Base-by-base conservation (phyloP, 2,113 vertebrate species). In the Okapia johnstoni region DNA sequence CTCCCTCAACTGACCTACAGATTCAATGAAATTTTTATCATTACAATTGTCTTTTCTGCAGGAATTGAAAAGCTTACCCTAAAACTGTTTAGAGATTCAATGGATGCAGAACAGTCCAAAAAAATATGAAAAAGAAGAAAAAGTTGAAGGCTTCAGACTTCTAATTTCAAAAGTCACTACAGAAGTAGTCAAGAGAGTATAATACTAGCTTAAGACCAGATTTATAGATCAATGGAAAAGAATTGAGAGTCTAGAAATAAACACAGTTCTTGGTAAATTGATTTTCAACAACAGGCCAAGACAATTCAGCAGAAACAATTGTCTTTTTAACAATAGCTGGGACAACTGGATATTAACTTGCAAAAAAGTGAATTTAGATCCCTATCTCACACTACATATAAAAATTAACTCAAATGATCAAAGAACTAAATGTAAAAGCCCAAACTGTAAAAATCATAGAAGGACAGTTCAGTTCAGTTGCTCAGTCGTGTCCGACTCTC, bases 401-500 rank as follows among this genome's bases (percentile, higher is more conserved):
- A 25, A 66, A 73, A 40, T 73, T 73, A 40, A 73, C 80, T 83
- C 7, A 54, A n/a, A 83, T n/a, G 66, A 66, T 36, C 63, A 73
- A 73, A 73, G 66, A 40, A 25, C 10, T 73, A 73, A 12, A 73
- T 40, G 36, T 40, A 73, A 73, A 73, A 25, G 66, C 36, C 66
- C n/a, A 73, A 73, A 40, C 36, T 73, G 10, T 73, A 21, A 40
- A 40, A 40, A 36, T 73, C 66, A 40, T 40, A 40, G 33, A 66
- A 66, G 33, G 33, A 83, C 6, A 70, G n/a, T 36, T 70, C n/a
- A 36, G n/a, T 70, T 36, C 5, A 70, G 19, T 23, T 1, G 6
- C 66, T 36, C 17, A 21, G 9, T 70, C 2, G 0, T 70, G n/a
- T 70, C 66, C 0, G 0, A 70, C 19, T 23, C n/a, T 70, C 23